These are phyloP conservation scores for Vicugna pacos DNA, from an alignment of 2,113 vertebrate genomes.

Conservation along the genomic window DNA sequence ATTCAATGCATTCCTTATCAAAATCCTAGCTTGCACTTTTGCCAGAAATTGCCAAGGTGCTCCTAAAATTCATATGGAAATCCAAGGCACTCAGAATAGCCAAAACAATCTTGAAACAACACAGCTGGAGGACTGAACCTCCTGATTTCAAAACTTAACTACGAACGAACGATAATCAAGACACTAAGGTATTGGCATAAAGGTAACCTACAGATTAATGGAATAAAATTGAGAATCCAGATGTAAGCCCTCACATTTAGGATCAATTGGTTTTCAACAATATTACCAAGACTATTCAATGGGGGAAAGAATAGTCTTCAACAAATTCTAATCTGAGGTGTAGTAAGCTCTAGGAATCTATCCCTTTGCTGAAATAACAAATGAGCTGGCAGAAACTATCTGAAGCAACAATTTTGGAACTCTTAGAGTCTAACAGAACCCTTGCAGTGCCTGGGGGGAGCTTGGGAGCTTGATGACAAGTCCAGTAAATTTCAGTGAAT, in stretches of 20 bases:
- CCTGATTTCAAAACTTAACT: conserved; percentile 15
- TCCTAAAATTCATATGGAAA: background rate
- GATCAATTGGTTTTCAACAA: background rate
- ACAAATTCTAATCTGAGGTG: background rate
- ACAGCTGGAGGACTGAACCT: background rate
- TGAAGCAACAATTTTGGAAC: no score
- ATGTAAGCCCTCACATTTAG: background rate
- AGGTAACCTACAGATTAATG: background rate
- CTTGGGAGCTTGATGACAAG: no score
- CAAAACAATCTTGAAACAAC: background rate
- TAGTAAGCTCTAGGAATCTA: no score
- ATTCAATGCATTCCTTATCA: background rate
- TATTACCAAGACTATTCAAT: background rate
- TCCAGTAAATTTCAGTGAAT: no score
- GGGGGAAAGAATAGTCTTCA: background rate
- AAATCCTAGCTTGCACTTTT: background rate
- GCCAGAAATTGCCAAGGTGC: background rate
- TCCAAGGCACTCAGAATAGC: background rate
- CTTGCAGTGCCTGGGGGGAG: no score
- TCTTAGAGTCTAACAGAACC: no score
- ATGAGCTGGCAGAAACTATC: no score
- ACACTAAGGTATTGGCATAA: background rate
- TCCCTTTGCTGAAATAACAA: no score
- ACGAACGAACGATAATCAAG: background rate
- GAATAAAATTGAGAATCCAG: background rate